phyloP scores from a whole-genome alignment of 2,113 vertebrate genomes.

The Morone chrysops region DNA sequence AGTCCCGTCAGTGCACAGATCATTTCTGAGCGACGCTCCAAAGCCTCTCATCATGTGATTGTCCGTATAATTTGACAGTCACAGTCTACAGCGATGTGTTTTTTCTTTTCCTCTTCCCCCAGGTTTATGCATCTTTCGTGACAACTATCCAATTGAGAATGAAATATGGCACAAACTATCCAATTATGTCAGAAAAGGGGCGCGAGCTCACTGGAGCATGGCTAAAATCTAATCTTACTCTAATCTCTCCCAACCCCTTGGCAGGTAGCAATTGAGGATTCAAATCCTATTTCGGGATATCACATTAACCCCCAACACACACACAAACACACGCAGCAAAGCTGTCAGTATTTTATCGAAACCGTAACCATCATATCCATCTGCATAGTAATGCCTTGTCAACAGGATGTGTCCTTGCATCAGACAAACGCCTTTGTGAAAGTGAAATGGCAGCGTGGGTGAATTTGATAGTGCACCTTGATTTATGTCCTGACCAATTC shows the following conservation, averaged over 20 bases:
- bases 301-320: constrained; percentile 41
- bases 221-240: constrained; percentile 60
- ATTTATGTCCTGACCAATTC: constrained; percentile 43
- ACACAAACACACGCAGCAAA: constrained; percentile 5
- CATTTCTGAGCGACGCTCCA: constrained; percentile 1
- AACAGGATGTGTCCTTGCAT: constrained; percentile 62
- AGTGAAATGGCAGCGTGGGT: not conserved
- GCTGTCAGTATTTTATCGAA: constrained; percentile 17
- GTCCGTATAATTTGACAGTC: constrained; percentile 30
- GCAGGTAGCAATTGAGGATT: constrained; percentile 62
- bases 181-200: constrained; percentile 58
- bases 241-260: constrained; percentile 48
- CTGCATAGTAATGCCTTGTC: constrained; percentile 38
- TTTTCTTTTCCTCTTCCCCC: not conserved
- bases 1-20: not conserved
- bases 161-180: constrained; percentile 56
- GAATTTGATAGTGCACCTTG: constrained; percentile 6
- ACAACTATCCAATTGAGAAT: constrained; percentile 55
- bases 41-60: constrained; percentile 15
- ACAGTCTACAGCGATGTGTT: not conserved
- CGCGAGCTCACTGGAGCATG: constrained; percentile 27
- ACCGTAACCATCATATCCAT: constrained; percentile 27
- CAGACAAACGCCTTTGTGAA: constrained; percentile 40
- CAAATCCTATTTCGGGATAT: constrained; percentile 48
- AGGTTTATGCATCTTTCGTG: constrained; percentile 39